Evolutionary conservation across 1,140 invertebrate genomes (phyloP).

Genomic region (Drosophila erecta): DNA sequence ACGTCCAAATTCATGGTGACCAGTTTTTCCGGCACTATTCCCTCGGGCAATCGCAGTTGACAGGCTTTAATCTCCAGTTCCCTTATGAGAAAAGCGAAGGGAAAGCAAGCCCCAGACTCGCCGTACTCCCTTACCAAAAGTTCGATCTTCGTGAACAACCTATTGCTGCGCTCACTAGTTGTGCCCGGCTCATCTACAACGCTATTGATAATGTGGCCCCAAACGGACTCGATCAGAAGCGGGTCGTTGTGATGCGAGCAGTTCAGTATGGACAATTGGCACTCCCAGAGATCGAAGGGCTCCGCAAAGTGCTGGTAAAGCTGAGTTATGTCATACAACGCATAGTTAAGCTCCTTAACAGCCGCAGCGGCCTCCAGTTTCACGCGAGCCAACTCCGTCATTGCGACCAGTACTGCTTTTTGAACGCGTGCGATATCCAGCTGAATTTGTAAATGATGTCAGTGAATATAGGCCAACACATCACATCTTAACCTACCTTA

Average conservation of each 20-base stretch:
- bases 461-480: slow-evolving; percentile 26
- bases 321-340: slow-evolving; percentile 85
- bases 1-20: slow-evolving; percentile 89
- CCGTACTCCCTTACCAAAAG: slow-evolving; percentile 90
- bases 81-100: slow-evolving; percentile 90
- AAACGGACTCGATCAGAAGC: slow-evolving; percentile 91
- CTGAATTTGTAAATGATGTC: slow-evolving; percentile 33
- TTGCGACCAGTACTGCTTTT: slow-evolving; percentile 66
- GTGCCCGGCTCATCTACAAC: slow-evolving; percentile 85
- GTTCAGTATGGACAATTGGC: slow-evolving; percentile 93
- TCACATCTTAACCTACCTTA: slow-evolving; percentile 87
- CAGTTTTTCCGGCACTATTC: slow-evolving; percentile 89
- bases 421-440: slow-evolving; percentile 83
- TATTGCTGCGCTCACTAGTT: slow-evolving; percentile 88
- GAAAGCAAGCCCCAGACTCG: slow-evolving; percentile 90
- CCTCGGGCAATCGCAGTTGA: slow-evolving; percentile 88
- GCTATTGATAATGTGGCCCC: slow-evolving; percentile 90
- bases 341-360: slow-evolving; percentile 68
- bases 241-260: slow-evolving; percentile 93
- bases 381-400: slow-evolving; percentile 47
- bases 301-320: slow-evolving; percentile 94
- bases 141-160: slow-evolving; percentile 90
- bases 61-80: slow-evolving; percentile 91
- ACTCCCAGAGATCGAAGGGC: slow-evolving; percentile 92
- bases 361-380: slow-evolving; percentile 55